phyloP scores from a whole-genome alignment of 2,797 vertebrate genomes.

The Amazonetta brasiliensis region DNA sequence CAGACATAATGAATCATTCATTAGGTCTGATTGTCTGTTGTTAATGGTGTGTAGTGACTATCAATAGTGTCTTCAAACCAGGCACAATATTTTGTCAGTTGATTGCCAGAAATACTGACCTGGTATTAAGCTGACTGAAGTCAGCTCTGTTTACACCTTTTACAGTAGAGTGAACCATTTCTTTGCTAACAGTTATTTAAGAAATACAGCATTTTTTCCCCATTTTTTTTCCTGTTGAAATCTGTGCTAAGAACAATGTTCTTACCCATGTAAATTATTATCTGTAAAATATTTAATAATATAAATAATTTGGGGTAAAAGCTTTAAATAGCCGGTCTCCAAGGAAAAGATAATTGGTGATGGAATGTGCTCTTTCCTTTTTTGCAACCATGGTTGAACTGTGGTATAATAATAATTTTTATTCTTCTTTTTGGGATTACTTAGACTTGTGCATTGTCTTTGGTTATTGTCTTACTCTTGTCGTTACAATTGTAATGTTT shows the following conservation, averaged over 20 bases:
- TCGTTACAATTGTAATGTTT: neutral
- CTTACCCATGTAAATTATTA: neutral
- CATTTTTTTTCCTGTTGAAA: neutral
- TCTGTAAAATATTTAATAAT: neutral
- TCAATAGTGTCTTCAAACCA: constrained; percentile 2
- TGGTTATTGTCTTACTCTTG: neutral
- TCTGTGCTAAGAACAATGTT: neutral
- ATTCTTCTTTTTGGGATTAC: neutral
- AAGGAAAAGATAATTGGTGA: neutral
- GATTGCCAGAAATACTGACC: constrained; percentile 13
- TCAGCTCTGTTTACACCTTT: neutral
- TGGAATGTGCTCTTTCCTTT: neutral
- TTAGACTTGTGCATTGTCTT: neutral
- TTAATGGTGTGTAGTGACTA: constrained; percentile 28
- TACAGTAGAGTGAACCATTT: neutral
- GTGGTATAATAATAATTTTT: neutral
- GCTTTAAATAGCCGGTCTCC: neutral
- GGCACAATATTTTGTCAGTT: constrained; percentile 44
- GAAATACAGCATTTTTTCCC: neutral
- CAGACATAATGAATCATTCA: constrained; percentile 49
- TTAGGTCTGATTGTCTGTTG: constrained; percentile 43
- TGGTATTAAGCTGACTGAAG: neutral
- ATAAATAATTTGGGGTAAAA: neutral
- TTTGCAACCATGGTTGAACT: neutral
- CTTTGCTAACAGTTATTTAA: neutral